Base-by-base conservation (phyloP, 2,888 invertebrate species). In the Microchrysa polita region DNA sequence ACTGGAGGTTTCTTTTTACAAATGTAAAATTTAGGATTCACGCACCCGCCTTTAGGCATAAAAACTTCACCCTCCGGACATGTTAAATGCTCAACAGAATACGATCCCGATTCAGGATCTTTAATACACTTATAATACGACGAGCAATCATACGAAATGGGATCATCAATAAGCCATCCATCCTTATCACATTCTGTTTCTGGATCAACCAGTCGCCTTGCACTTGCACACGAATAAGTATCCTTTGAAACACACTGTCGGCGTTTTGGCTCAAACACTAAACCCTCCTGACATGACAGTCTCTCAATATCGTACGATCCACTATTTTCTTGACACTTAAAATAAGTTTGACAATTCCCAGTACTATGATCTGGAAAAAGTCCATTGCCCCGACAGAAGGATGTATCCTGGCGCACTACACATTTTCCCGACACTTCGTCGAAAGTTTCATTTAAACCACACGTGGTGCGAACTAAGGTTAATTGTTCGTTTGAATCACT, bases 101-200 rank as follows among this genome's bases (percentile, higher is more conserved):
- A 65, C 10, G 20, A 20, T 9, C 65, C 65, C 20, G 27, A 16
- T 20, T 44, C 65, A 1, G 10, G 27, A 20, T 48, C 18, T 5
- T 22, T 44, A 40, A 27, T 27, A 12, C 65, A 65, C 9, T 34
- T 27, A 12, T 34, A 65, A 22, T 65, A 65, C 5, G 20, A 20
- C 1, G 65, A 44, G n/a, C 65, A 65, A 22, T 65, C 65, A 1
- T 34, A 48, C 1, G 65, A 65, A 5, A 22, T 22, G 5, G 65
- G 65, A 22, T 65, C 65, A 12, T 65, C 65, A 1, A 65, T 18
- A 12, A 23, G 12, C 16, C 34, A 34, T 4, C 22, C n/a, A 22
- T 48, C 65, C 1, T 44, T 22, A 4, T 20, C 44, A 34, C 65
- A 65, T 2, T 34, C 65, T 12, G 27, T 48, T 10, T 65, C 20